Base-by-base conservation (phyloP, 2,888 invertebrate genomes). In the Dugesia japonica region DNA sequence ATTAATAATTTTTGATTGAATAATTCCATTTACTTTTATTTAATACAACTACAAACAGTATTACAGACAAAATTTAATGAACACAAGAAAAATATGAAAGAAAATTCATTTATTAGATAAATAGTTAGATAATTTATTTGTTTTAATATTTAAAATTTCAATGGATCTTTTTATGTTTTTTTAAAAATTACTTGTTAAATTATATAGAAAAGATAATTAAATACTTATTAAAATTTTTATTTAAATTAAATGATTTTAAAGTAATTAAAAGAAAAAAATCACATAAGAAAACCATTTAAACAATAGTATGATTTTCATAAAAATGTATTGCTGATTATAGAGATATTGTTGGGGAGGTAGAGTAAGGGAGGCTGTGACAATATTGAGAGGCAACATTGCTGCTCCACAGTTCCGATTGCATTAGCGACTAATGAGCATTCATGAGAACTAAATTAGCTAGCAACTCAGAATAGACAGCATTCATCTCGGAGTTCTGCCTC, bases 371-470 rank as follows among this genome's bases (percentile, higher is more conserved):
- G 56, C 56, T 56, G 56, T 56, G 56, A 56, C 56, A 56, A 56
- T 56, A 56, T 56, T 56, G 56, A 56, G 56, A 56, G 56, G 56
- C 56, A 56, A 56, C 56, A 56, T 56, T 56, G 56, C 56, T 56
- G 56, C 56, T 56, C 56, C 56, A 56, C 56, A 56, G 56, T 56
- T 56, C 56, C 56, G 56, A 56, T 56, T 56, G 56, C 56, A 56
- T 56, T 56, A 56, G 56, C 56, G 56, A 56, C 23, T 56, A 56
- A 56, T 56, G 56, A 56, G 56, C 56, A 56, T 56, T 56, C 56
- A 56, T 56, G 56, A 56, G 56, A 56, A 56, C 56, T 56, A 56
- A 56, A 56, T 56, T 56, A 56, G 56, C 9, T 56, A 56, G 56
- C 23, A 56, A 56, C 56, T 56, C n/a, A 56, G 23, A 56, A 56